These are phyloP conservation scores for Mamestra brassicae DNA, from an alignment of 2,888 invertebrate genomes.

Conservation along the genomic window DNA sequence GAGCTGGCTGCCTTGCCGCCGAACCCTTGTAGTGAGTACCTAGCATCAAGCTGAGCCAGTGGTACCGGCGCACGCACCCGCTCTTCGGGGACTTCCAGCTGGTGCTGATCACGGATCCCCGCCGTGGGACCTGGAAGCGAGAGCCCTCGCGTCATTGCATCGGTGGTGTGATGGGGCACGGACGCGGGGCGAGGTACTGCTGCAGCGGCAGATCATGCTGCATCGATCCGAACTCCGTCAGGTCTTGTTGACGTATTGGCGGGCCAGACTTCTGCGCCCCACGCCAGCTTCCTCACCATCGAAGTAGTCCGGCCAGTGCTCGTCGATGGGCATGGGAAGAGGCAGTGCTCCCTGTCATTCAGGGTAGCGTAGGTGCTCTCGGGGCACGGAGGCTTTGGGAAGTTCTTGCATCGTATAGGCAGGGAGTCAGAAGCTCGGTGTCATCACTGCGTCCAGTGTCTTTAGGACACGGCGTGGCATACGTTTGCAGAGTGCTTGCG, in stretches of 20 bases:
- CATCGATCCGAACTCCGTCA: too few species aligned
- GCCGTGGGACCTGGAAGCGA: too few species aligned
- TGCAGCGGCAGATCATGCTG: too few species aligned
- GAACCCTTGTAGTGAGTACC: constrained; percentile 49
- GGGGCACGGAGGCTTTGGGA: neutral
- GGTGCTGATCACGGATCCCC: constrained; percentile 67
- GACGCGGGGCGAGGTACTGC: neutral
- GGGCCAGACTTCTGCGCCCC: too few species aligned
- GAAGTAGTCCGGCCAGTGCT: too few species aligned
- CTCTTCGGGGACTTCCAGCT: constrained; percentile 82
- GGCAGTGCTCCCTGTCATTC: neutral
- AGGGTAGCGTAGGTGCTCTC: neutral
- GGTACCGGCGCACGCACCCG: constrained; percentile 72
- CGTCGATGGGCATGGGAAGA: too few species aligned
- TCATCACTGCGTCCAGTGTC: too few species aligned
- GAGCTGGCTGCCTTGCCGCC: constrained; percentile 60
- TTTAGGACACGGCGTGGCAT: neutral
- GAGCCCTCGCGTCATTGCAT: too few species aligned
- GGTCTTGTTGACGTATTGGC: too few species aligned
- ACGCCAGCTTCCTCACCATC: too few species aligned
- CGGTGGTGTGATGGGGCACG: too few species aligned
- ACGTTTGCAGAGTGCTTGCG: too few species aligned
- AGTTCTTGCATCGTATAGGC: neutral
- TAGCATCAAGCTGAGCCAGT: constrained; percentile 69
- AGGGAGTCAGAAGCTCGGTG: neutral